Evolutionary conservation across 2,113 vertebrate genomes (phyloP), one percentile per base, ranked within the genome.

Genomic region (Mellivora capensis): DNA sequence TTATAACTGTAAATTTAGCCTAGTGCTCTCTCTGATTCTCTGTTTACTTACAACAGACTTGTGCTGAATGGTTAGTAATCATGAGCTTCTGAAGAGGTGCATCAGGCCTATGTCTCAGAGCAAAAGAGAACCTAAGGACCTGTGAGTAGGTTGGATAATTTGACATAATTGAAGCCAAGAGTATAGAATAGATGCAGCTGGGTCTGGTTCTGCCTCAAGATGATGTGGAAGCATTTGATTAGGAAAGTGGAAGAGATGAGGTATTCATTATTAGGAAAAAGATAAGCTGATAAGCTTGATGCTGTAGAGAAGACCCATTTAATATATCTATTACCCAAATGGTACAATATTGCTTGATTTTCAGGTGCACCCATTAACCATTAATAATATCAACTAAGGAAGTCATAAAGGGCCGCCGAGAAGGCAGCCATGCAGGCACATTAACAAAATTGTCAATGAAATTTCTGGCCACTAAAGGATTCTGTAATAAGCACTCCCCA

Each of bases 271-370:
- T 96, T 93, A 54, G 62, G 94, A 87, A 98, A 96, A 98, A 98
- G 95, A 98, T 96, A 98, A 96, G 97, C 96, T 98, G 95, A 97
- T 94, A 98, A 95, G 96, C 95, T 98, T 96, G 82, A 97, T 97
- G 96, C 93, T 97, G 81, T 98, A 98, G 97, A 98, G 98, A 98
- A 98, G 98, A 98, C 96, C 97, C 96, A 97, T 98, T 98, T 99
- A 99, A 98, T 79, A 44, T 97, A 98, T 97, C 64, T 88, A 94
- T 0, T 97, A 98, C 81, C 79, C 96, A 98, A 98, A 98, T 98
- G 97, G 94, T 96, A 98, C 98, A 98, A 98, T 98, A 98, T 86
- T 97, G 98, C 98, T 98, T 98, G 98, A 98, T 98, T 99, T 98
- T 98, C 98, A 98, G 98, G 98, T 99, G 98, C 91, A 97, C 96